These are phyloP conservation scores for Scylla paramamosain DNA, from an alignment of 1,140 invertebrate genomes.

Conservation along the genomic window DNA sequence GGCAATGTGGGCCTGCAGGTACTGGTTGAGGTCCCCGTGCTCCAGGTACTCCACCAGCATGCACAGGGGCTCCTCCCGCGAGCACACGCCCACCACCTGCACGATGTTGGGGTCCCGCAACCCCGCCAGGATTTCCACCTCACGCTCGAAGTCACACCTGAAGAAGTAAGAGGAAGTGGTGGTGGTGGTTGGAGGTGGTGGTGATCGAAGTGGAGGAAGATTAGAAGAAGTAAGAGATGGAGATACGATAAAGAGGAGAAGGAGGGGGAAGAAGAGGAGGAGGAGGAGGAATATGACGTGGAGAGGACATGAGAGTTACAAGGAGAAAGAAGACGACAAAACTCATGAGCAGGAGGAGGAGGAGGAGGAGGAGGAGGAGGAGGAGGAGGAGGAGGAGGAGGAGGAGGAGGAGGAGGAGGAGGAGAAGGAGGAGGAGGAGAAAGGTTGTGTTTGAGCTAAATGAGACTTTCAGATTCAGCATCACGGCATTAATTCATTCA, in stretches of 20 bases:
- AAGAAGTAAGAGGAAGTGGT: not conserved
- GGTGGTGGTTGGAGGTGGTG: too few species aligned
- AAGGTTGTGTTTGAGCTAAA: not conserved
- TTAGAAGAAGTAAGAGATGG: not conserved
- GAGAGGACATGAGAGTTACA: too few species aligned
- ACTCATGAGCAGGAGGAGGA: too few species aligned
- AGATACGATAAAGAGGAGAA: too few species aligned
- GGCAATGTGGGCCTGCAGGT: slow-evolving; percentile 87
- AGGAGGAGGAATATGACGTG: too few species aligned
- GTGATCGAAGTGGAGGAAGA: not conserved
- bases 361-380: too few species aligned
- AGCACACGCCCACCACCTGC: slow-evolving; percentile 92
- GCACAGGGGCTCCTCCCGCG: slow-evolving; percentile 90
- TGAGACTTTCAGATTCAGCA: too few species aligned
- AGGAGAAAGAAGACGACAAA: too few species aligned
- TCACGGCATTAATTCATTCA: too few species aligned
- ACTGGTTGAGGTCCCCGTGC: slow-evolving; percentile 94
- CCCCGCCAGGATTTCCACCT: slow-evolving; percentile 92
- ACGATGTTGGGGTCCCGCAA: slow-evolving; percentile 93
- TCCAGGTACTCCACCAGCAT: slow-evolving; percentile 95
- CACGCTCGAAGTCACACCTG: slow-evolving; percentile 93
- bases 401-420: slow-evolving; percentile 12
- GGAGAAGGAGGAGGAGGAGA: slow-evolving; percentile 9
- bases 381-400: not conserved
- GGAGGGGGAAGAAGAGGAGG: too few species aligned